Conservation (phyloP, 2,797 vertebrate genomes). For the Eutrigla gurnardus region DNA sequence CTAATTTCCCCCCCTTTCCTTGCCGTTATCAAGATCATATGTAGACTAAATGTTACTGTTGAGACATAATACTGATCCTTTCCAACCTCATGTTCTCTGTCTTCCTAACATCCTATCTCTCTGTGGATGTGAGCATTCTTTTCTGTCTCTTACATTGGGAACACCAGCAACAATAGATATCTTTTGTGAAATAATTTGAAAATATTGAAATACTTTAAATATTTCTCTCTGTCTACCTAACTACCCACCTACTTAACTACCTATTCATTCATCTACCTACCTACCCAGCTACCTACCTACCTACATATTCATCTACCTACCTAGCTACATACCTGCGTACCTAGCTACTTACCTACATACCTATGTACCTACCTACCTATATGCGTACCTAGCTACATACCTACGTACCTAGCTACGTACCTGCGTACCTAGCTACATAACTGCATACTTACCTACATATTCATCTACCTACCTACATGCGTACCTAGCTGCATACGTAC, state of each 20-base stretch:
- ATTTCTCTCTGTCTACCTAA: too few relatives aligned
- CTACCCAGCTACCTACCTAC: neutral
- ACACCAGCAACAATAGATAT: neutral
- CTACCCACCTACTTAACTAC: too few relatives aligned
- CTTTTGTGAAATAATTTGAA: too few relatives aligned
- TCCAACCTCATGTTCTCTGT: conserved; percentile 37
- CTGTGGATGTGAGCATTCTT: neutral
- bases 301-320: neutral
- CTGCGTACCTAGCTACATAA: neutral
- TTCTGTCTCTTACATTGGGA: neutral
- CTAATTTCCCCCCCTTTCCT: conserved; percentile 49
- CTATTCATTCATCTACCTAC: neutral
- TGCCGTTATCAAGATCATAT: conserved; percentile 75
- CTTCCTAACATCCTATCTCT: conserved; percentile 28
- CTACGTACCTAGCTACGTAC: neutral
- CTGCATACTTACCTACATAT: neutral
- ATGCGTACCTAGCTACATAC: too few relatives aligned
- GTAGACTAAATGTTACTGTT: conserved; percentile 61
- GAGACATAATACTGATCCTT: conserved; percentile 57
- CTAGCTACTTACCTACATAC: neutral
- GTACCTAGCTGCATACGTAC: too few relatives aligned
- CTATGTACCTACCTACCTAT: too few relatives aligned
- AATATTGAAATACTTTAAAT: too few relatives aligned
- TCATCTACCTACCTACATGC: too few relatives aligned
- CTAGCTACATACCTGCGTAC: neutral